A percentile compares a stretch with the other conserved stretches of the same genome.
phyloP scores from a whole-genome alignment of 2,113 vertebrate genomes.

The Dicaeum eximium region DNA sequence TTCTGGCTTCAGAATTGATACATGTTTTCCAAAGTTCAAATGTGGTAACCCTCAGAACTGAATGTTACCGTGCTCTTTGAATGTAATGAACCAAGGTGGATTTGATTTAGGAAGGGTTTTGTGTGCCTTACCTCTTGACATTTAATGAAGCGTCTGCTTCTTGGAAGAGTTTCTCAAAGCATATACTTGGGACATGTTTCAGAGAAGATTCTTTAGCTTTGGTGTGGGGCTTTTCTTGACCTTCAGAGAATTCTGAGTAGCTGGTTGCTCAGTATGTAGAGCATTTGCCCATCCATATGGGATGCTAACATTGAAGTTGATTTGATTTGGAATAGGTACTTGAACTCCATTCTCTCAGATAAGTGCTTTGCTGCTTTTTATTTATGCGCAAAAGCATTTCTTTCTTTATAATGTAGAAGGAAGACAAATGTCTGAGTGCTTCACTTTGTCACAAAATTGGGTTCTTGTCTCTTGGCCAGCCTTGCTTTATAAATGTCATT shows the following conservation, averaged over 20 bases:
- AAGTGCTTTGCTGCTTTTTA: neutral
- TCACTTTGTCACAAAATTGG: neutral
- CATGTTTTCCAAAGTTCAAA: neutral
- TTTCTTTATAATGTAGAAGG: neutral
- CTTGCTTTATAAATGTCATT: conserved; percentile 18
- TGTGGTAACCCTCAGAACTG: neutral
- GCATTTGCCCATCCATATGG: neutral
- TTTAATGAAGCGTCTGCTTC: neutral
- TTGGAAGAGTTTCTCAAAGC: neutral
- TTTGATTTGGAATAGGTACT: neutral
- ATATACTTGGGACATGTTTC: neutral
- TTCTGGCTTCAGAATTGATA: neutral
- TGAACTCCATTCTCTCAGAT: neutral
- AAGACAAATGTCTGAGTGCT: neutral
- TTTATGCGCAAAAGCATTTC: neutral
- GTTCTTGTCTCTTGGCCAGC: conserved; percentile 29
- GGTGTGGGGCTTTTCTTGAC: neutral
- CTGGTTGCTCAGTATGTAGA: neutral
- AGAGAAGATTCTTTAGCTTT: neutral
- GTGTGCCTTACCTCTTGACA: neutral
- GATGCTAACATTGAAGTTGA: neutral
- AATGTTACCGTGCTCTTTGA: neutral
- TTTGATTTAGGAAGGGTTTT: neutral
- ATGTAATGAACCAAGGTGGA: neutral
- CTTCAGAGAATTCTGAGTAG: neutral